A percentile compares a stretch with the other conserved stretches of the same genome.
phyloP scores from a whole-genome alignment of 2,113 vertebrate species.

The Anhinga rufa region DNA sequence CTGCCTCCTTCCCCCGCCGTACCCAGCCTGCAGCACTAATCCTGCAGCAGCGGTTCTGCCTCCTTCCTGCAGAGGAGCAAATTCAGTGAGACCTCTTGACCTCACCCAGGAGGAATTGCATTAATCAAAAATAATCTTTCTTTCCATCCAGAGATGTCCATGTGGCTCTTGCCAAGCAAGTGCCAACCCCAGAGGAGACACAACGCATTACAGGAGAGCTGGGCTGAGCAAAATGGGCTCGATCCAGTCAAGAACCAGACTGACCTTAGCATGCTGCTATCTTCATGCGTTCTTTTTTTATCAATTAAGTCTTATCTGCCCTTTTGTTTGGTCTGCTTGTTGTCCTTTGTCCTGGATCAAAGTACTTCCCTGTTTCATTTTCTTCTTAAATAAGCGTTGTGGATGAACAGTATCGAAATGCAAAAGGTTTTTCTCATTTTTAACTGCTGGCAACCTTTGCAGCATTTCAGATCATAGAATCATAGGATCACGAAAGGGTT shows the following conservation, averaged over 20 bases:
- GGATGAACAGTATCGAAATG: not conserved
- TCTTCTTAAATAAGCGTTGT: fast-evolving
- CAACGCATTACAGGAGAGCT: not conserved
- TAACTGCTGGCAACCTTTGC: not conserved
- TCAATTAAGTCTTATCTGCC: not conserved
- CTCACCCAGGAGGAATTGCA: not conserved
- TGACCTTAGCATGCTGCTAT: not conserved
- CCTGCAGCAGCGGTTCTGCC: not conserved
- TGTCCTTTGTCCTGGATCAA: not conserved
- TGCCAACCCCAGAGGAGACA: not conserved
- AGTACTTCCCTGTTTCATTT: not conserved
- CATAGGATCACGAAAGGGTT: too few species aligned
- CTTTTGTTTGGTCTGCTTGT: not conserved
- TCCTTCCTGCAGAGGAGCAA: not conserved
- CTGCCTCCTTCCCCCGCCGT: not conserved
- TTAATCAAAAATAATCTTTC: not conserved
- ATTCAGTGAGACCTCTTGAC: not conserved
- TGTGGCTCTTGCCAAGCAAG: not conserved
- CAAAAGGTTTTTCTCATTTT: fast-evolving
- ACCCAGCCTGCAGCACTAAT: not conserved
- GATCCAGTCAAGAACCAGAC: fast-evolving
- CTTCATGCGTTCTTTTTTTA: not conserved
- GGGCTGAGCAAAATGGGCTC: not conserved
- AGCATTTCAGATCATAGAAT: too few species aligned
- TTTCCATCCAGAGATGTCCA: not conserved